Conservation (phyloP, 2,797 vertebrate genomes). For the Lepilemur ruficaudatus region DNA sequence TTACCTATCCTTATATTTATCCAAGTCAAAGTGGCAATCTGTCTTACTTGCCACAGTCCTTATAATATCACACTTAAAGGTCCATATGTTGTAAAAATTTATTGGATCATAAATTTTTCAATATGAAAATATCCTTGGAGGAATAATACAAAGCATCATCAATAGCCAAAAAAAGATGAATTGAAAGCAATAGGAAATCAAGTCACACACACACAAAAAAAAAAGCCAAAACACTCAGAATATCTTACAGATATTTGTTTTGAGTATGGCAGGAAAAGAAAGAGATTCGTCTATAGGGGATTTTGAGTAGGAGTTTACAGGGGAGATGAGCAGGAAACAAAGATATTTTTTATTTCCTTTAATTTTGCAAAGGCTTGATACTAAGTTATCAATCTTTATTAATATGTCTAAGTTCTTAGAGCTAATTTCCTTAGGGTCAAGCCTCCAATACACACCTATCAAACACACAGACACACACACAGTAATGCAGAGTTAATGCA, state of each 20-base stretch:
- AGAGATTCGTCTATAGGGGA: not conserved
- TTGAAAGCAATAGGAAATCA: not conserved
- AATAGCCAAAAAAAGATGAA: not conserved
- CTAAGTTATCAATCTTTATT: not conserved
- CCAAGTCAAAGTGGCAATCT: not conserved
- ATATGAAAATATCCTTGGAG: not conserved
- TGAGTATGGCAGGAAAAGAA: not conserved
- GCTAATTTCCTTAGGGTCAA: not conserved
- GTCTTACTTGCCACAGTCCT: not conserved
- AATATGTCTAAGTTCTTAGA: not conserved
- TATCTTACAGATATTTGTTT: not conserved
- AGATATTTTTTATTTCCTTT: not conserved
- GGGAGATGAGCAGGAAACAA: not conserved
- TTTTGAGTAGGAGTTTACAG: not conserved
- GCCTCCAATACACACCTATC: not conserved
- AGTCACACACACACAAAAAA: not conserved
- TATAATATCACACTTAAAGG: not conserved
- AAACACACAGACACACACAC: not conserved
- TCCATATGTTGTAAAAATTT: not conserved
- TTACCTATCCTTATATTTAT: not conserved
- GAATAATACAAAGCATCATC: not conserved
- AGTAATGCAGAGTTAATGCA: not conserved
- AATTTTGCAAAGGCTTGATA: not conserved
- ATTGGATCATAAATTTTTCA: not conserved
- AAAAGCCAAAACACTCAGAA: not conserved